These are phyloP conservation scores for Orthosia incerta DNA, from an alignment of 2,888 invertebrate species.

Conservation along the genomic window DNA sequence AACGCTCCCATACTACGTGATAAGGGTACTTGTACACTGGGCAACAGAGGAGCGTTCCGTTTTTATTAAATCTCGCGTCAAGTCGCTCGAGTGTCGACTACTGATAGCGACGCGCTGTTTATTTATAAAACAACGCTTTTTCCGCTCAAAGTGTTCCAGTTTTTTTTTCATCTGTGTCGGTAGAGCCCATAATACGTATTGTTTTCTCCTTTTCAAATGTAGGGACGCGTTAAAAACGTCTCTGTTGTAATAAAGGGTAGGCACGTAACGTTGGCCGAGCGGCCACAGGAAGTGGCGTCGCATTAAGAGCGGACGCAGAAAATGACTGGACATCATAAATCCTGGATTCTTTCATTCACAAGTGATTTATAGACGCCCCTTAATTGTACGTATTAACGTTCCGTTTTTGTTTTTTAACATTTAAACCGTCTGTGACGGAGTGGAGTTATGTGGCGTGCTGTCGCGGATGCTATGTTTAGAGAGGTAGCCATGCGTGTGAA, in stretches of 20 bases:
- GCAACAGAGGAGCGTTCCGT: slow-evolving; percentile 77
- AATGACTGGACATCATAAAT: slow-evolving; percentile 74
- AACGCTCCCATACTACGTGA: slow-evolving; percentile 88
- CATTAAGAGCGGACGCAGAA: slow-evolving; percentile 71
- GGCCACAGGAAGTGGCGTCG: slow-evolving; percentile 70
- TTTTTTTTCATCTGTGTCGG: slow-evolving; percentile 76
- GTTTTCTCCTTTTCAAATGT: slow-evolving; percentile 78
- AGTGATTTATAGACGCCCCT: slow-evolving; percentile 71
- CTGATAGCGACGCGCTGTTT: slow-evolving; percentile 88
- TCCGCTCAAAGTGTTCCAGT: slow-evolving; percentile 83
- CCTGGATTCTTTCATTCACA: slow-evolving; percentile 70
- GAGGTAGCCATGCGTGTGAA: slow-evolving; percentile 17
- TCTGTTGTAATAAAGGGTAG: slow-evolving; percentile 75
- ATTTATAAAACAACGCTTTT: slow-evolving; percentile 89
- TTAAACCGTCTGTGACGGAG: slow-evolving; percentile 59
- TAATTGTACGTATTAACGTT: slow-evolving; percentile 67
- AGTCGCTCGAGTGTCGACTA: slow-evolving; percentile 88
- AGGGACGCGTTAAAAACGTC: slow-evolving; percentile 79
- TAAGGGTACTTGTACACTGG: slow-evolving; percentile 86
- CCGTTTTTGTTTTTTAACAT: slow-evolving; percentile 60
- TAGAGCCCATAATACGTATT: slow-evolving; percentile 75
- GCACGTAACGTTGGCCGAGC: slow-evolving; percentile 64
- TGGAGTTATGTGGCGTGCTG: slow-evolving; percentile 42
- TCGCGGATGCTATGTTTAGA: slow-evolving; percentile 27
- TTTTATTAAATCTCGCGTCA: slow-evolving; percentile 86